phyloP scores from a whole-genome alignment of 2,113 vertebrate species.

The Sceloporus tristichus region DNA sequence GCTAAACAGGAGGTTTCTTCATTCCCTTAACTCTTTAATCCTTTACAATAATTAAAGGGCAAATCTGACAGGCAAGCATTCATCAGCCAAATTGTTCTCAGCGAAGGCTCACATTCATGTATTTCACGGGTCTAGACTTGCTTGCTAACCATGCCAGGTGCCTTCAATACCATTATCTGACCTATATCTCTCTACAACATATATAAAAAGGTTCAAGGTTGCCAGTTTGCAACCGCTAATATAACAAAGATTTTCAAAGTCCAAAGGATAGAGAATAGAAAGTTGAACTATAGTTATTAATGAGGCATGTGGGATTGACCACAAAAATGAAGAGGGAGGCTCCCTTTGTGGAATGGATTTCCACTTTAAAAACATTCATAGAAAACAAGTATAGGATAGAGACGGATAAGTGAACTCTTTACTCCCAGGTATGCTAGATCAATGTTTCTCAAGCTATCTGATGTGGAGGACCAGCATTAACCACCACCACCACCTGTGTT shows the following conservation, averaged over 20 bases:
- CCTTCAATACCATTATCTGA: not conserved
- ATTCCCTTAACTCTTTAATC: not conserved
- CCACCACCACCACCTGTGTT: too few relatives aligned
- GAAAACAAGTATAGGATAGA: not conserved
- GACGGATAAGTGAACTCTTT: too few relatives aligned
- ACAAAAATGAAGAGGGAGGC: not conserved
- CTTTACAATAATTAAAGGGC: not conserved
- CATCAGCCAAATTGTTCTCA: not conserved
- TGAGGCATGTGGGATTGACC: not conserved
- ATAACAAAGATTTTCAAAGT: not conserved
- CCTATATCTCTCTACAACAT: not conserved
- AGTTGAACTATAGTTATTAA: not conserved
- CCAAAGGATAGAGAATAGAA: not conserved
- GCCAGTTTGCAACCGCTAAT: too few relatives aligned
- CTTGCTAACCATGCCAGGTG: not conserved
- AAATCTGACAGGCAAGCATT: constrained; percentile 1
- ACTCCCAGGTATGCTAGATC: too few relatives aligned
- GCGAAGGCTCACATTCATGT: not conserved
- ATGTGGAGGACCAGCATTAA: too few relatives aligned
- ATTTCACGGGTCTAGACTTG: not conserved
- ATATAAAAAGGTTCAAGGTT: not conserved
- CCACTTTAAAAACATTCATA: not conserved
- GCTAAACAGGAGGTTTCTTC: not conserved
- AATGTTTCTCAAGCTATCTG: too few relatives aligned
- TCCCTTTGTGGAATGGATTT: not conserved